These are phyloP conservation scores for Pseudotriccus pelzelni DNA, from an alignment of 2,797 vertebrate species.

Conservation along the genomic window DNA sequence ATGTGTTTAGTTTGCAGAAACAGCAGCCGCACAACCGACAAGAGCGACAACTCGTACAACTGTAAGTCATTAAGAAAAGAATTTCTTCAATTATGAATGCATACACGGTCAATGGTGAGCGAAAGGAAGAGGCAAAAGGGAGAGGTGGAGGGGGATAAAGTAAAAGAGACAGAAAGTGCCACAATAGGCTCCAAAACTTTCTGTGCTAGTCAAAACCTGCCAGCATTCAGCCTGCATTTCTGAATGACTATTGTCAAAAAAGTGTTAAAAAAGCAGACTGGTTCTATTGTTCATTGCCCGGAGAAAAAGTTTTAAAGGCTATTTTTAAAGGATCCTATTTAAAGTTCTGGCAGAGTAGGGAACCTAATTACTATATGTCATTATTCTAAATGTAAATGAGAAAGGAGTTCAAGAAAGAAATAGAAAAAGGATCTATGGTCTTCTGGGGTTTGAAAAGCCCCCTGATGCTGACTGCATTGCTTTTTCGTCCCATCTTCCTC, in stretches of 20 bases:
- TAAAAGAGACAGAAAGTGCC: constrained; percentile 11
- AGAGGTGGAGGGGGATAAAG: background rate
- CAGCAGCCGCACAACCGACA: background rate
- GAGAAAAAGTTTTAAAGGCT: background rate
- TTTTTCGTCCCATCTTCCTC: background rate
- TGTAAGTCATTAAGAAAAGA: constrained; percentile 47
- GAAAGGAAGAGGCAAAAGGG: background rate
- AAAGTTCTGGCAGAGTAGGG: constrained; percentile 41
- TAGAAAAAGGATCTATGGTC: background rate
- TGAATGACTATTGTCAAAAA: background rate
- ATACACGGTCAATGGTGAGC: constrained; percentile 8
- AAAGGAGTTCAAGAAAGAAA: constrained; percentile 12
- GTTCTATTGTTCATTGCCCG: background rate
- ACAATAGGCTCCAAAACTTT: constrained; percentile 21
- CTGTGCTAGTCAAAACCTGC: background rate
- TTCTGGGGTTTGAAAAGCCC: background rate
- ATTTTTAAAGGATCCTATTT: constrained; percentile 57
- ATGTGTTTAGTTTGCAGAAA: constrained; percentile 50
- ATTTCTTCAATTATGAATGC: constrained; percentile 13
- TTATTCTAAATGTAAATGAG: constrained; percentile 57
- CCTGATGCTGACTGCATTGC: background rate
- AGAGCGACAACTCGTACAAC: background rate
- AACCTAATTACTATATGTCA: constrained; percentile 46
- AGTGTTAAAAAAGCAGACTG: background rate
- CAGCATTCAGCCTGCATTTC: background rate